These are phyloP conservation scores for Urophycis tenuis DNA, from an alignment of 2,797 vertebrate genomes.

Conservation along the genomic window DNA sequence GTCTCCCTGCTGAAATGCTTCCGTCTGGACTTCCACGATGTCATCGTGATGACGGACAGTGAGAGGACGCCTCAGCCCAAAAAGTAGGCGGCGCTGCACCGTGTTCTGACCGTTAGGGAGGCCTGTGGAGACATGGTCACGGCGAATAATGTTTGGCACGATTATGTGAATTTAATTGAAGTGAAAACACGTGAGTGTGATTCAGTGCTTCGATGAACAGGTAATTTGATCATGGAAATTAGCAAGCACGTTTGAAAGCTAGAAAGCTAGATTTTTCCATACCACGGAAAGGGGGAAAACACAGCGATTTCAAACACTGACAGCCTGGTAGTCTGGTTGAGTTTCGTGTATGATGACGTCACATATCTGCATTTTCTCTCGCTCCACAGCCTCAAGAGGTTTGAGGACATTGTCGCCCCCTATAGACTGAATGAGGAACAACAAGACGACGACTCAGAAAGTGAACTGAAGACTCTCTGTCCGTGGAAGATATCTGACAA, in stretches of 20 bases:
- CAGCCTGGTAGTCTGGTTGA: no score
- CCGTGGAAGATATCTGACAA: constrained; percentile 66
- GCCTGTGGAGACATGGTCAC: background rate
- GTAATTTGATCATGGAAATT: background rate
- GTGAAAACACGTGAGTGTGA: background rate
- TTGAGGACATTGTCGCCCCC: constrained; percentile 65
- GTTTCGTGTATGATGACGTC: background rate
- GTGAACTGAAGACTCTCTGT: constrained; percentile 40
- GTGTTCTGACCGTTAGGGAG: background rate
- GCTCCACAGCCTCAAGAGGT: constrained; percentile 55
- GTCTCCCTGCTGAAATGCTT: constrained; percentile 64
- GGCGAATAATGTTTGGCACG: no score
- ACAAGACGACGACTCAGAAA: constrained; percentile 28
- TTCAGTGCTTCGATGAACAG: background rate
- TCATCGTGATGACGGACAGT: constrained; percentile 70
- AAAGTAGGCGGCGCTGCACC: constrained; percentile 48
- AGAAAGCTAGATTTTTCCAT: background rate
- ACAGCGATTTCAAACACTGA: no score
- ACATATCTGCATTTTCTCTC: background rate
- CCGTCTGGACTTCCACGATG: constrained; percentile 67
- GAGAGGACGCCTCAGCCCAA: constrained; percentile 61
- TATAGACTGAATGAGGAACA: constrained; percentile 58
- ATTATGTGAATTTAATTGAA: no score
- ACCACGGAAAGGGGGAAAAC: background rate
- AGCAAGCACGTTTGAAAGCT: background rate